Percentiles rank a stretch among this genome's conserved stretches.
phyloP scores from a whole-genome alignment of 2,113 vertebrate genomes.

The Ursus arctos region DNA sequence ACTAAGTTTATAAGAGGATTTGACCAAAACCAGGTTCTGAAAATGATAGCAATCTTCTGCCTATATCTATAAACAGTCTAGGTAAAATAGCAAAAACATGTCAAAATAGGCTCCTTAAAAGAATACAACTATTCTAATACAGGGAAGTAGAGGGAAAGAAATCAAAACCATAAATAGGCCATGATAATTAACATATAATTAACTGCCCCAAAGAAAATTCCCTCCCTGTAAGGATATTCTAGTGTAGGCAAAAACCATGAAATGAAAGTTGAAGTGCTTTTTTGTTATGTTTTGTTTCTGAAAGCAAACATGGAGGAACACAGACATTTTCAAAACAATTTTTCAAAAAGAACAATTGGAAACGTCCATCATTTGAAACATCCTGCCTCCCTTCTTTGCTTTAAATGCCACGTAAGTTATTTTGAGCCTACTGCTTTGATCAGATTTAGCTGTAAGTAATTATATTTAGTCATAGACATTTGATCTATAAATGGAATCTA shows the following conservation, averaged over 20 bases:
- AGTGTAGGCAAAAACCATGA: background rate
- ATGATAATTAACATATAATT: slow-evolving; percentile 45
- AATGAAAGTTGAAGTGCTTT: background rate
- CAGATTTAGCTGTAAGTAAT: slow-evolving; percentile 87
- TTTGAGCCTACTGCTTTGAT: slow-evolving; percentile 80
- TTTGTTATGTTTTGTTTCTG: slow-evolving; percentile 15
- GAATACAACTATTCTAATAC: background rate
- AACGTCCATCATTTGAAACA: slow-evolving; percentile 66
- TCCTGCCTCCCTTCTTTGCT: slow-evolving; percentile 66
- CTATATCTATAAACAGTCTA: background rate
- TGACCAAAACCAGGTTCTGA: slow-evolving; percentile 27
- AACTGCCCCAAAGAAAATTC: background rate
- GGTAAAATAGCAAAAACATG: background rate
- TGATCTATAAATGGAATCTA: slow-evolving; percentile 90
- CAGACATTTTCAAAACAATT: slow-evolving; percentile 63
- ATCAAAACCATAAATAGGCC: slow-evolving; percentile 22
- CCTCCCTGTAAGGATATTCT: background rate
- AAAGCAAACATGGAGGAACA: slow-evolving; percentile 44
- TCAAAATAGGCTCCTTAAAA: background rate
- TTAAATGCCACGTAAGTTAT: slow-evolving; percentile 79
- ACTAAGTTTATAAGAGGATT: background rate
- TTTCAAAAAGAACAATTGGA: slow-evolving; percentile 74
- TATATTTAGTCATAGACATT: slow-evolving; percentile 85
- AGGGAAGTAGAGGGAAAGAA: background rate
- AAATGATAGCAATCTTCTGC: background rate